These are phyloP conservation scores for Omphaloscelis lunosa DNA, from an alignment of 2,888 invertebrate species.

Conservation along the genomic window DNA sequence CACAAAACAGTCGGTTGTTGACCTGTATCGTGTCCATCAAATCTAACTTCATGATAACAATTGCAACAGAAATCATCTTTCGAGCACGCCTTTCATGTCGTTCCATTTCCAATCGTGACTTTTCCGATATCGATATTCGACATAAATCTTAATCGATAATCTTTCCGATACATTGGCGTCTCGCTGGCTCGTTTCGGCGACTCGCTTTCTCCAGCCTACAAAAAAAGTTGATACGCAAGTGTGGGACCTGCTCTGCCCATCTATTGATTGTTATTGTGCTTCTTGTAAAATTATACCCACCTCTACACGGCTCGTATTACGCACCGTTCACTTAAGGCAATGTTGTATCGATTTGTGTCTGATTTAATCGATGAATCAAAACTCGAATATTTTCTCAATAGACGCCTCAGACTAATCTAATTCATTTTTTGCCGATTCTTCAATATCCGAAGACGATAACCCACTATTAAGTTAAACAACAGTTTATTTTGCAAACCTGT, in stretches of 20 bases:
- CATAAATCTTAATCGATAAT: conserved; percentile 71
- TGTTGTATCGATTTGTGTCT: conserved; percentile 43
- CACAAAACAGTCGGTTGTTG: conserved; percentile 16
- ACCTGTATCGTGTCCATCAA: conserved; percentile 30
- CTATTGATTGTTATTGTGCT: conserved; percentile 74
- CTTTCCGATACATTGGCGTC: conserved; percentile 64
- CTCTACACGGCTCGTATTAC: conserved; percentile 62
- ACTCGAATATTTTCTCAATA: conserved; percentile 21
- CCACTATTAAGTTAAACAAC: conserved; percentile 56
- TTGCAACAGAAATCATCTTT: conserved; percentile 48
- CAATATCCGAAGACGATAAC: conserved; percentile 38
- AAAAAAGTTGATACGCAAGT: conserved; percentile 75
- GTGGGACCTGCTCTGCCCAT: conserved; percentile 73
- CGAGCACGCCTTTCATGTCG: conserved; percentile 45
- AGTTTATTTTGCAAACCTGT: conserved; percentile 59
- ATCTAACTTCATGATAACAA: conserved; percentile 38
- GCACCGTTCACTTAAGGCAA: conserved; percentile 40
- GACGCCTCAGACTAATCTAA: conserved; percentile 25
- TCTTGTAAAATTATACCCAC: conserved; percentile 64
- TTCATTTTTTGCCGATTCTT: conserved; percentile 48
- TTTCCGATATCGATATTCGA: conserved; percentile 69
- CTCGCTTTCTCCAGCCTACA: conserved; percentile 82
- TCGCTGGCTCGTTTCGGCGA: conserved; percentile 68
- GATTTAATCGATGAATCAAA: conserved; percentile 48
- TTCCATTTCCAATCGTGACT: conserved; percentile 64